Conservation (phyloP, 2,888 invertebrate species). For the Baronia brevicornis region DNA sequence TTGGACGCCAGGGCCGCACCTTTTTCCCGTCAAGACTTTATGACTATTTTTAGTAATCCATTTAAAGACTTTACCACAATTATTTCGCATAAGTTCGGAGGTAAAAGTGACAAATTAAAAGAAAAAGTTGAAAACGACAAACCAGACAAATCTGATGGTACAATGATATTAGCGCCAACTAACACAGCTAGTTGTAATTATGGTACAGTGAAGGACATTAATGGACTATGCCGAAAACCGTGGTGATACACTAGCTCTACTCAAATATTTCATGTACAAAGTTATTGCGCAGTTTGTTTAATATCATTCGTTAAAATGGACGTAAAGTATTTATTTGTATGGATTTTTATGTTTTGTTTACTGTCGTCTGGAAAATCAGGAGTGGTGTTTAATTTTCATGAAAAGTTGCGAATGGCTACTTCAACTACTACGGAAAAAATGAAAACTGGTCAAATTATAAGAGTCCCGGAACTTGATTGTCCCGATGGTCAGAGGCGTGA, state of each 20-base stretch:
- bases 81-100: conserved; percentile 14
- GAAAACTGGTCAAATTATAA: conserved; percentile 43
- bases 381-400: conserved; percentile 39
- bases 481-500: conserved; percentile 41
- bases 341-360: conserved; percentile 27
- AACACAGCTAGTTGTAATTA: conserved; percentile 35
- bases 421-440: conserved; percentile 24
- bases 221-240: conserved; percentile 52
- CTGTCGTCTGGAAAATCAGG: conserved; percentile 23
- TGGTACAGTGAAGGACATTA: conserved; percentile 37
- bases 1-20: conserved; percentile 34
- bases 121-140: conserved; percentile 16
- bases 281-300: conserved; percentile 36
- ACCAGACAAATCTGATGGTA: conserved; percentile 16
- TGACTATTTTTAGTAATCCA: conserved; percentile 54
- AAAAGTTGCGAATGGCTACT: conserved; percentile 35
- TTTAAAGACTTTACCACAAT: conserved; percentile 42
- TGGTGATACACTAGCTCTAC: conserved; percentile 34
- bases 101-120: conserved; percentile 5
- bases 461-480: conserved; percentile 46
- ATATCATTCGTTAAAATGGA: conserved; percentile 42
- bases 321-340: conserved; percentile 35
- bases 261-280: conserved; percentile 18
- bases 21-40: conserved; percentile 35
- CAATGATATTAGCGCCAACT: conserved; percentile 54